Percentiles rank a stretch among this genome's conserved stretches.
Conservation (phyloP, 92 coral and sea anemone genomes). For the Phenganax subtilis region DNA sequence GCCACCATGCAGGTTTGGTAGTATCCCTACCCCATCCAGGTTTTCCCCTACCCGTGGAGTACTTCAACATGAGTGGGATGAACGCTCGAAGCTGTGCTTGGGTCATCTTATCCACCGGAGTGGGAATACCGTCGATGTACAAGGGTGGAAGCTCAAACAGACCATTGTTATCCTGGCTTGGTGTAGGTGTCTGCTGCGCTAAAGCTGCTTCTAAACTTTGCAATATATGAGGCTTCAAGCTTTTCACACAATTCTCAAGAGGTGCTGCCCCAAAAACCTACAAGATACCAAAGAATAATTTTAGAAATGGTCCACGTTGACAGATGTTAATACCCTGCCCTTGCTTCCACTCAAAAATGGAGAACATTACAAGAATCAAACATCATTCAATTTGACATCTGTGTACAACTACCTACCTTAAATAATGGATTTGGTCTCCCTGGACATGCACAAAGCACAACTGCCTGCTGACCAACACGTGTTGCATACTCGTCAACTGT, state of each 20-base stretch:
- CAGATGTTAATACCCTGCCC: no score
- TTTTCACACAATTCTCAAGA: constrained; percentile 81
- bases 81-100: constrained; percentile 97
- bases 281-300: background rate
- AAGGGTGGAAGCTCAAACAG: constrained; percentile 85
- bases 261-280: constrained; percentile 98
- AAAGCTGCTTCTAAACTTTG: constrained; percentile 91
- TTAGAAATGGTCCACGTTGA: no score
- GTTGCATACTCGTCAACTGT: constrained; percentile 98
- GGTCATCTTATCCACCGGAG: constrained; percentile 99
- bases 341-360: no score
- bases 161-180: constrained; percentile 83
- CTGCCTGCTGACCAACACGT: constrained; percentile 97
- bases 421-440: constrained; percentile 92
- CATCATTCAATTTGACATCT: background rate
- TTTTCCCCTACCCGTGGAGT: constrained; percentile 98
- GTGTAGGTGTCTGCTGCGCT: constrained; percentile 96
- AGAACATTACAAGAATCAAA: background rate
- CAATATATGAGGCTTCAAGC: constrained; percentile 77
- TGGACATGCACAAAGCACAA: constrained; percentile 94
- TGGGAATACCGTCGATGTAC: constrained; percentile 96
- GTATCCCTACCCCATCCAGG: constrained; percentile 99
- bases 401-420: constrained; percentile 33
- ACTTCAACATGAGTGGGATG: constrained; percentile 96
- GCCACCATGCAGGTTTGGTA: constrained; percentile 99